Conservation (phyloP, 2,113 vertebrate genomes). For the Pangasianodon gigas region DNA sequence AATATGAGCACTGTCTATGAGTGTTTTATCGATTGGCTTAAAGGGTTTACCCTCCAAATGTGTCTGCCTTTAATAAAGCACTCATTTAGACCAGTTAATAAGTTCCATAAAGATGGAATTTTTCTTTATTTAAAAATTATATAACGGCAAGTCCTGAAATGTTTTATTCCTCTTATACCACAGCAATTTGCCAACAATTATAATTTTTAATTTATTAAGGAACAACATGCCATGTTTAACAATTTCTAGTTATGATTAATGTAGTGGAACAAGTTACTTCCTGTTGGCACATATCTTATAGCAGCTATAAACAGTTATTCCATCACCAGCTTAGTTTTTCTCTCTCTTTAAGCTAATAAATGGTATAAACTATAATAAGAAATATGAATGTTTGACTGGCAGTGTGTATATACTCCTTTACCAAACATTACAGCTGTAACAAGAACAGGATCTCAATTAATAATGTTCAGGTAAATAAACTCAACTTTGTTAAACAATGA, state of each 20-base stretch:
- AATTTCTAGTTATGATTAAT: neutral
- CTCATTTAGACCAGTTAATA: neutral
- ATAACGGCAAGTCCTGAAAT: neutral
- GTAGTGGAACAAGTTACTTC: neutral
- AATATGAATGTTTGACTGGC: neutral
- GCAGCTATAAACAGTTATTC: neutral
- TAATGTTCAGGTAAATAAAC: neutral
- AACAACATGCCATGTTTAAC: neutral
- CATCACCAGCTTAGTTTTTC: neutral
- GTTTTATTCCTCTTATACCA: too few relatives aligned
- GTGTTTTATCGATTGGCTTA: neutral
- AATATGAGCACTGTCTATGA: neutral
- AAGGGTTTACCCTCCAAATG: neutral
- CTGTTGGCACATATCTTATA: neutral
- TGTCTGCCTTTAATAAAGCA: neutral
- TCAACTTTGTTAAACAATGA: neutral
- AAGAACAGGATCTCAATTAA: neutral
- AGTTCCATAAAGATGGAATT: neutral
- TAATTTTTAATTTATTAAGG: neutral
- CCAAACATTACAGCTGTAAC: neutral
- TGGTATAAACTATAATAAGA: neutral
- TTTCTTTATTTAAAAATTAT: neutral
- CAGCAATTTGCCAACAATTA: neutral
- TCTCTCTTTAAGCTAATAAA: neutral
- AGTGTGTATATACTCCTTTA: neutral